phyloP scores from a whole-genome alignment of 2,113 vertebrate genomes.

The Struthidea cinerea region DNA sequence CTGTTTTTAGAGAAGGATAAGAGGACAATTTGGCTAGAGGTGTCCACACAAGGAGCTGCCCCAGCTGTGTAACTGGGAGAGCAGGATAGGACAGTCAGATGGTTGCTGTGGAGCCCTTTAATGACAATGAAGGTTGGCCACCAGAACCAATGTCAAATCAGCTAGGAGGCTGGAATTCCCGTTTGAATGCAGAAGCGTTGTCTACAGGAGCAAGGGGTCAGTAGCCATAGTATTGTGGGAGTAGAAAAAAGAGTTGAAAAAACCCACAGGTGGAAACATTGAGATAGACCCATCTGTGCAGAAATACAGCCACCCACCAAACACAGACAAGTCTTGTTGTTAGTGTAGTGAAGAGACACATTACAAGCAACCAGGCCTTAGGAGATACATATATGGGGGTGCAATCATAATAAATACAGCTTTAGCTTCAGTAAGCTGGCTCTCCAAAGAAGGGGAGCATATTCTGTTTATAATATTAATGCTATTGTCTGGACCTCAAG shows the following conservation, averaged over 20 bases:
- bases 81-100: neutral
- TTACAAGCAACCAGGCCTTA: neutral
- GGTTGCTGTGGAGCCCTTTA: neutral
- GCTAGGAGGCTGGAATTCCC: neutral
- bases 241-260: neutral
- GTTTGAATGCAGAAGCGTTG: neutral
- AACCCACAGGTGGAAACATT: neutral
- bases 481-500: neutral
- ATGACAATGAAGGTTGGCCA: neutral
- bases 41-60: neutral
- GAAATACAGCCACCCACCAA: neutral
- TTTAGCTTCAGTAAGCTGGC: neutral
- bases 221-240: neutral
- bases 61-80: neutral
- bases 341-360: neutral
- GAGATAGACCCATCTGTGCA: neutral
- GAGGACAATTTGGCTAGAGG: neutral
- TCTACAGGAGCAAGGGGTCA: neutral
- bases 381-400: neutral
- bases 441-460: neutral
- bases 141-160: neutral
- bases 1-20: neutral
- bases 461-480: neutral
- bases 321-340: neutral
- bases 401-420: neutral